Base-by-base conservation (phyloP, 2,888 invertebrate genomes). In the Ophion slaviceki region DNA sequence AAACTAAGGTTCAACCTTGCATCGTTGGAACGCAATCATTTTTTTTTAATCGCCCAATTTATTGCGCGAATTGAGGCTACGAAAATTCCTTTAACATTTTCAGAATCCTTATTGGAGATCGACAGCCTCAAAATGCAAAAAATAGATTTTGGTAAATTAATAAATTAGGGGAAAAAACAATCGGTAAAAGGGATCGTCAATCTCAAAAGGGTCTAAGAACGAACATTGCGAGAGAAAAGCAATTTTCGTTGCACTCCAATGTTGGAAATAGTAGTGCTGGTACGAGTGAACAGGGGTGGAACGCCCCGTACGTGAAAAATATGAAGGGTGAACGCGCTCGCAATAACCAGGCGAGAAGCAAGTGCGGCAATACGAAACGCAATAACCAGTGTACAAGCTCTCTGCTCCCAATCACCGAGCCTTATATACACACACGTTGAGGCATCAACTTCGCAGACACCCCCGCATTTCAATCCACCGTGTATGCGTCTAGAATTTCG, bases 311-410 rank as follows among this genome's bases (percentile, higher is more conserved):
- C 57, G 53, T 28, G n/a, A 32, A 62, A 62, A 32, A 68, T 71
- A 62, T 66, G n/a, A 67, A 66, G 74, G 81, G 53, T 72, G 78
- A 85, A 85, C 68, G 74, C 2, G 72, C 36, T 64, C 24, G 71
- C 78, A 78, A 85, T 82, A 78, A 82, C 77, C 72, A 74, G 36
- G 62, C 62, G 67, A 20, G 62, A 59, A 40, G 76, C 75, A 59
- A 61, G 64, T 64, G 68, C 83, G 4, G 62, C 66, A 24, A 45
- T 59, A 79, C 66, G 78, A 85, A 82, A 75, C 75, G 85, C 85
- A 85, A 85, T 85, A 85, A 85, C 85, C 57, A 17, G 80, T 80
- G 61, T 61, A 80, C 80, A 77, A 84, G 71, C 84, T 76, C 59
- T 57, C 32, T 20, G 68, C 78, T 61, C 74, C 74, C 68, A 40